A percentile compares a stretch with the other conserved stretches of the same genome.
These are phyloP conservation scores for Heliconius nattereri DNA, from an alignment of 1,140 invertebrate species.

Conservation along the genomic window DNA sequence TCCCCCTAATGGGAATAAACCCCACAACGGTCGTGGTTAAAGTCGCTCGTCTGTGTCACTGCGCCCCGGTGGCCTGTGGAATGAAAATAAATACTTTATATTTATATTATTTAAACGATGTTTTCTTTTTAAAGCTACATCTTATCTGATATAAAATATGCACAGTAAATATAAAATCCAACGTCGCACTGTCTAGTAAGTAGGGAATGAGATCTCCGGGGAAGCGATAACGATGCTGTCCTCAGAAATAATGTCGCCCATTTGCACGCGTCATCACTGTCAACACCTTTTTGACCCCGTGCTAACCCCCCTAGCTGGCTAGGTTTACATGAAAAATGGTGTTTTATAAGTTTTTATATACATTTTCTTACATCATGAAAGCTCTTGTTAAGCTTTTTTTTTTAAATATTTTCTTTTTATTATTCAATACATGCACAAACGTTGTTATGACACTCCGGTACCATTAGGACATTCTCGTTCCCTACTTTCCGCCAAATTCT, in stretches of 20 bases:
- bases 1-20: no score
- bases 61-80: no score
- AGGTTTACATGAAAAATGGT: not conserved
- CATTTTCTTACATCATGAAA: not conserved
- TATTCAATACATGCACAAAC: no score
- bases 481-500: no score
- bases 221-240: slow-evolving; percentile 30
- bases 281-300: slow-evolving; percentile 43
- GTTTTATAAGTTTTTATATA: not conserved
- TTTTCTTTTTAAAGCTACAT: not conserved
- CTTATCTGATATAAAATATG: not conserved
- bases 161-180: slow-evolving; percentile 22
- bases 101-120: not conserved
- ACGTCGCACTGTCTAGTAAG: slow-evolving; percentile 19
- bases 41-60: no score
- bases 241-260: slow-evolving; percentile 51
- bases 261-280: slow-evolving; percentile 56
- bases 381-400: no score
- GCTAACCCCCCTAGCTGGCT: not conserved
- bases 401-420: no score
- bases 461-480: no score
- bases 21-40: no score
- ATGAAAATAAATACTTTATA: no score
- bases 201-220: slow-evolving; percentile 27
- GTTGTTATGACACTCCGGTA: no score